phyloP scores from a whole-genome alignment of 2,113 vertebrate species.

The Lepisosteus osseus region DNA sequence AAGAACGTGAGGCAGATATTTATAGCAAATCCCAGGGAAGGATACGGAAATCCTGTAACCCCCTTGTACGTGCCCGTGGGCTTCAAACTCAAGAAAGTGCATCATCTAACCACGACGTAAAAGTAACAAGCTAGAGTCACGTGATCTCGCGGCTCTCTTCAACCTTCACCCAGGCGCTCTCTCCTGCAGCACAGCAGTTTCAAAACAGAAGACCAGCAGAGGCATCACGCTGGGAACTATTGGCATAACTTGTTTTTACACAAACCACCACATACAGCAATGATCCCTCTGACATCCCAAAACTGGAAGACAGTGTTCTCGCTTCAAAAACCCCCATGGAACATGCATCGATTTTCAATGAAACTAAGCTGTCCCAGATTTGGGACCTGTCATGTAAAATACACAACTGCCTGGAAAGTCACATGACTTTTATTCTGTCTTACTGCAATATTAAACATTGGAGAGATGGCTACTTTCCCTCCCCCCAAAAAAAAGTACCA shows the following conservation, averaged over 20 bases:
- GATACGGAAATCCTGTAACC: constrained; percentile 21
- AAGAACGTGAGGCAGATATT: constrained; percentile 56
- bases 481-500: no score
- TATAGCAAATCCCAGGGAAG: constrained; percentile 51
- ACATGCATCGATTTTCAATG: neutral
- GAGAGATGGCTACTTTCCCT: no score
- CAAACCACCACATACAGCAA: neutral
- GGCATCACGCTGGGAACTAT: no score
- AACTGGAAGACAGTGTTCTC: neutral
- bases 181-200: no score
- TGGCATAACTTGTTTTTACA: neutral
- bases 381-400: no score
- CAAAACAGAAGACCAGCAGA: no score
- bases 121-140: constrained; percentile 1
- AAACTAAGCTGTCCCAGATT: neutral
- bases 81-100: constrained; percentile 19
- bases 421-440: no score
- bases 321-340: neutral
- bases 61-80: constrained; percentile 12
- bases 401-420: no score
- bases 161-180: no score
- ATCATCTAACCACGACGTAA: constrained; percentile 22
- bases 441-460: no score
- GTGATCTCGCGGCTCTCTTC: neutral
- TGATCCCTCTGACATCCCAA: neutral